phyloP scores from a whole-genome alignment of 1,140 invertebrate genomes.

The Drepana arcuata region DNA sequence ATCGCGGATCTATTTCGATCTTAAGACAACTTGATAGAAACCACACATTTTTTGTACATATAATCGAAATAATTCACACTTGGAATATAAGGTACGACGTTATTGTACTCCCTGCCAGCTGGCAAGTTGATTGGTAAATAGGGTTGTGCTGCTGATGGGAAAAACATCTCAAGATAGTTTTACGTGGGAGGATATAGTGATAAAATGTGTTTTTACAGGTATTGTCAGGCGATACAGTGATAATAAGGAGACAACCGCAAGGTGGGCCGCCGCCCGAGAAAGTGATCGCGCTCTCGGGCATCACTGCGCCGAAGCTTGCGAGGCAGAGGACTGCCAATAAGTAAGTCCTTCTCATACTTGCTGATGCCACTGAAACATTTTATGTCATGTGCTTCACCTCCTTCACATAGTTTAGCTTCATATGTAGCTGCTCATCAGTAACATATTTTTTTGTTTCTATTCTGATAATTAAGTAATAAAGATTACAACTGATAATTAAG shows the following conservation, averaged over 20 bases:
- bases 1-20: constrained; percentile 5
- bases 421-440: too few relatives aligned
- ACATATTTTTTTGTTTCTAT: too few relatives aligned
- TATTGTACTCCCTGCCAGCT: too few relatives aligned
- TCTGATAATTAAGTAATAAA: too few relatives aligned
- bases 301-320: constrained; percentile 93
- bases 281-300: constrained; percentile 90
- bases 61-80: neutral
- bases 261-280: constrained; percentile 92
- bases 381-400: too few relatives aligned
- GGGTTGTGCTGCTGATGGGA: neutral
- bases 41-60: neutral
- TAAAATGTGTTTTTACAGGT: constrained; percentile 73
- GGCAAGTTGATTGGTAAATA: neutral
- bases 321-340: constrained; percentile 77
- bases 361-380: too few relatives aligned
- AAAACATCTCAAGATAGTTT: neutral
- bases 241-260: constrained; percentile 85
- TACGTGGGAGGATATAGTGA: neutral
- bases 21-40: neutral
- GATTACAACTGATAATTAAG: too few relatives aligned
- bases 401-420: too few relatives aligned
- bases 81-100: neutral
- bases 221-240: constrained; percentile 90
- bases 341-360: too few relatives aligned